Base-by-base conservation (phyloP, 2,888 invertebrate genomes). In the Nemotelus pantherinus region DNA sequence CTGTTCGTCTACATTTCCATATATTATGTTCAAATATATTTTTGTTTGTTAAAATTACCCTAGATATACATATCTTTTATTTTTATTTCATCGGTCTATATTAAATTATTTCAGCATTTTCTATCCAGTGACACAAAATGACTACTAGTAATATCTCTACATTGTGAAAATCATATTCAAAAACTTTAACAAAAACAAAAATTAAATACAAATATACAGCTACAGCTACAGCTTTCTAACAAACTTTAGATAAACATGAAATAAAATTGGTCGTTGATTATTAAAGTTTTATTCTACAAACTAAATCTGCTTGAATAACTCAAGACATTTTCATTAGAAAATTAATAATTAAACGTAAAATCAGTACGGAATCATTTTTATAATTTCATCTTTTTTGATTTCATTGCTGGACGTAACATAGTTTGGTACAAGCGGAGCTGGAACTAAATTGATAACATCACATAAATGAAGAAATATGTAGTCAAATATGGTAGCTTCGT, bases 41-140 rank as follows among this genome's bases (percentile, higher is more conserved):
- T 25, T 25, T 25, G 25, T 44, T 55, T 25, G 70, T 70, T 70
- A 70, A 70, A 70, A 70, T 70, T 70, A 70, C 70, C 43, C 70
- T 70, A 70, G 43, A 65, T 65, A 65, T 25, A 25, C 25, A 25
- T 25, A 25, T 25, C 25, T 45, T 65, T 70, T 7, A 43, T 53
- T 25, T 7, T 70, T 2, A 41, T 10, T 70, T 70, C 53, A 55
- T 55, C 43, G 41, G 9, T 48, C n/a, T 25, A n/a, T 1, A 43
- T 3, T 55, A 55, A 70, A 55, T 43, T 5, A 55, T 70, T 70
- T 5, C 53, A 60, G 60, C 50, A 55, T 41, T 70, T 70, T 50
- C 2, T 50, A 55, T 10, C 2, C 65, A 44, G 39, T 39, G 60
- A 60, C 60, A 41, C 41, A 25, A 25, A 60, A 39, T 58, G 39